Evolutionary conservation across 1,140 invertebrate species (phyloP), one percentile per base, ranked within the genome.

Genomic region (Micrasema longulum): DNA sequence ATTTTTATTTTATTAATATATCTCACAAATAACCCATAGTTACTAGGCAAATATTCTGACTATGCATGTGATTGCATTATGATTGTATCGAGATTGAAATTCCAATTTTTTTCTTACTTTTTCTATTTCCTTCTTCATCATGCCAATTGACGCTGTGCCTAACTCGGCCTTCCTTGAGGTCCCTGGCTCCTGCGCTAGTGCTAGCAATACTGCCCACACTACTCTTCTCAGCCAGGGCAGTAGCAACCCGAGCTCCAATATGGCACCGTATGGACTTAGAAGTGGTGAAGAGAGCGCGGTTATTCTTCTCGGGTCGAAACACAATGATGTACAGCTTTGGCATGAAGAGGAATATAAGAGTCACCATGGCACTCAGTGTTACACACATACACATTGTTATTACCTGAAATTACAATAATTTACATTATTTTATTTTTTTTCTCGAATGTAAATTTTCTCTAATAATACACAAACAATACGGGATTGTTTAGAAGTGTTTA

Each of bases 271-370:
- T 91, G 23, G 89, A 89, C 79, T 92, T 93, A 41, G 90, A 90
- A 0, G 92, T 93, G 0, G 92, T 93, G 83, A 95, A 95, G 63
- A 90, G 87, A 2, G 90, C 89, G 45, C 93, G 81, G 74, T 91
- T 92, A 81, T 95, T 95, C 76, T 90, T 89, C 80, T 94, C 91
- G 0, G 93, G 93, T 66, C 89, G 86, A 65, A 92, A 86, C 7
- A 94, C 77, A 63, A 94, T 93, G 69, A 94, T 92, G 80, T 93
- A 94, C 1, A 94, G 78, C 84, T 94, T 94, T 1, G 93, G 93
- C 67, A 92, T 84, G 80, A 94, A 95, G 18, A 95, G 86, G 64
- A 94, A 88, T 16, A 91, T 84, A 53, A 94, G 85, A n/a, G 91
- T 91, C 0, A 94, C 91, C 55, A 89, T 88, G 1, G 93, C 92